A percentile compares a stretch with the other conserved stretches of the same genome.
These are phyloP conservation scores for Onychomys torridus DNA, from an alignment of 2,797 vertebrate species.

Conservation along the genomic window DNA sequence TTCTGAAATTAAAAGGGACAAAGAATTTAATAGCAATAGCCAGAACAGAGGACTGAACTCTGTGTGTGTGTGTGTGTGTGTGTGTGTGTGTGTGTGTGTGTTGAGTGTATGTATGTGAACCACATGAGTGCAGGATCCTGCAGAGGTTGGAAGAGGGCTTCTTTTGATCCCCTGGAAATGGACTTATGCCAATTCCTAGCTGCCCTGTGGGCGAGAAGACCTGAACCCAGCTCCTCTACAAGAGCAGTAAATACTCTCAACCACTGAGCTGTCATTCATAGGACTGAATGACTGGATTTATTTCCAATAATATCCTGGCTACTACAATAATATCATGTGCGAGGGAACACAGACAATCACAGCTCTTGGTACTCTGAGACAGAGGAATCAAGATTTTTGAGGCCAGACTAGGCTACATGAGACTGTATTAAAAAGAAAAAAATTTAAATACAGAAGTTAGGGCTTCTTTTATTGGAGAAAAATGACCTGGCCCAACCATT, in stretches of 20 bases:
- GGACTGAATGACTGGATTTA: neutral
- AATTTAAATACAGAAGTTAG: constrained; percentile 61
- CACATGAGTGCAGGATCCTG: neutral
- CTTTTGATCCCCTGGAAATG: neutral
- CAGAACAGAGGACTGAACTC: neutral
- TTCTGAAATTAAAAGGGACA: neutral
- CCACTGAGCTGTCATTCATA: neutral
- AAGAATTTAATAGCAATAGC: neutral
- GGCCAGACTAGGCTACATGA: neutral
- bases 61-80: neutral
- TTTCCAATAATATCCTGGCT: neutral
- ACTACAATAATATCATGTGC: neutral
- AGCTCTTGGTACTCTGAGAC: neutral
- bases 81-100: neutral
- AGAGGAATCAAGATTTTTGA: neutral
- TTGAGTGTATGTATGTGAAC: neutral
- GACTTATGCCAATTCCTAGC: neutral
- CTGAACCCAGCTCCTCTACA: neutral
- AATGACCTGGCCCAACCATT: constrained; percentile 25
- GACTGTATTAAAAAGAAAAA: neutral
- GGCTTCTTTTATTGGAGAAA: constrained; percentile 58
- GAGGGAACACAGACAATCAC: neutral
- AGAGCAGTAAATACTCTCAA: neutral
- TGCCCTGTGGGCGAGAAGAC: neutral
- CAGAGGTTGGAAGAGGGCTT: neutral